These are phyloP conservation scores for Bombus ignitus DNA, from an alignment of 1,140 invertebrate genomes.

Conservation along the genomic window DNA sequence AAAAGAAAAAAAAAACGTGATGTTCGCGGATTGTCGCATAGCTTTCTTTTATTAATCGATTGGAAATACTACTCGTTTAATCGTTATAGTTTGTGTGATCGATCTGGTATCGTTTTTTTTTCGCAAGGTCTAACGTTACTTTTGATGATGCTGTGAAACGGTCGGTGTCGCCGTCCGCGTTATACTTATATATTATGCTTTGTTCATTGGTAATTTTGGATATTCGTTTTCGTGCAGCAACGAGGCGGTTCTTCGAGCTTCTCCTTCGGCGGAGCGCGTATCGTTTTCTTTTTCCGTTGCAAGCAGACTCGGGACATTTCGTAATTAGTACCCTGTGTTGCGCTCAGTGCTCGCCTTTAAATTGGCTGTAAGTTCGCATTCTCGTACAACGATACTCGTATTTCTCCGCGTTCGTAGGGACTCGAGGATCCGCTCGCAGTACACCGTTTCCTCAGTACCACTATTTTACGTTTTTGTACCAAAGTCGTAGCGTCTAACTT, in stretches of 20 bases:
- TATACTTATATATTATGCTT: slow-evolving; percentile 55
- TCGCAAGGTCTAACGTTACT: slow-evolving; percentile 57
- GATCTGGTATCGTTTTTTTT: slow-evolving; percentile 55
- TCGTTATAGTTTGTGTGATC: slow-evolving; percentile 56
- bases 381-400: slow-evolving; percentile 49
- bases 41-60: slow-evolving; percentile 27
- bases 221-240: slow-evolving; percentile 60
- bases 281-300: slow-evolving; percentile 37
- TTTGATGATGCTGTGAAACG: slow-evolving; percentile 63
- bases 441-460: slow-evolving; percentile 74
- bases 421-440: slow-evolving; percentile 68
- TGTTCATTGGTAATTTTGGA: slow-evolving; percentile 57
- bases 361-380: slow-evolving; percentile 43
- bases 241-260: slow-evolving; percentile 69
- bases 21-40: slow-evolving; percentile 31
- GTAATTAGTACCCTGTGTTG: slow-evolving; percentile 37
- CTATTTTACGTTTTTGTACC: slow-evolving; percentile 81
- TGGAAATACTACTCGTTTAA: slow-evolving; percentile 24
- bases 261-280: slow-evolving; percentile 41
- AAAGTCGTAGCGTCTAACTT: slow-evolving; percentile 81
- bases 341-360: slow-evolving; percentile 51
- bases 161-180: slow-evolving; percentile 54
- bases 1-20: slow-evolving; percentile 45
- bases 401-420: slow-evolving; percentile 55
- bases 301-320: slow-evolving; percentile 58